phyloP scores from a whole-genome alignment of 2,797 vertebrate genomes.

The Pangasius larnaudii region DNA sequence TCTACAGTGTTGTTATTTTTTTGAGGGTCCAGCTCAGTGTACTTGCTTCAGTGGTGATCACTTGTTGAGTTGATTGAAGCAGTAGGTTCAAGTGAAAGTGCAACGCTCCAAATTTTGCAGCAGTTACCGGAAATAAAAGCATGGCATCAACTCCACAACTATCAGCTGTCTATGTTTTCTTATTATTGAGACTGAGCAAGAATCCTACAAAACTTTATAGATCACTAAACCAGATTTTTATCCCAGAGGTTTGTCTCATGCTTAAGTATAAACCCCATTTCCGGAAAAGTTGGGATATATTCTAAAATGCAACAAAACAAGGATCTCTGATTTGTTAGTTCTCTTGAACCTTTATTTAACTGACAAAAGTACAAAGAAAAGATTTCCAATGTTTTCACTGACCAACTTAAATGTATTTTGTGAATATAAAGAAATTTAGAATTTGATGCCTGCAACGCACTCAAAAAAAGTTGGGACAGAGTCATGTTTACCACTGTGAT shows the following conservation, averaged over 20 bases:
- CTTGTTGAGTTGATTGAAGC: slow-evolving; percentile 32
- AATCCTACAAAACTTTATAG: neutral
- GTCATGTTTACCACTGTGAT: no score
- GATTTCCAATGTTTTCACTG: no score
- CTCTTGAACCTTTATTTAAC: no score
- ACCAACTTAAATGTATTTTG: no score
- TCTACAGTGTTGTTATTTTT: slow-evolving; percentile 31
- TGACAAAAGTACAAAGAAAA: no score
- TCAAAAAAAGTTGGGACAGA: no score
- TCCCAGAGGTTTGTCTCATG: neutral
- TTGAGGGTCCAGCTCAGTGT: slow-evolving; percentile 38
- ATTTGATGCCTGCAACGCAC: no score
- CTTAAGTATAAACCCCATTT: neutral
- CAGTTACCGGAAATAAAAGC: slow-evolving; percentile 74
- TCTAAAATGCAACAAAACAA: no score
- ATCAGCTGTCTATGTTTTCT: neutral
- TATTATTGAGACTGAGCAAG: neutral
- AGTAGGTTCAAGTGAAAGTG: slow-evolving; percentile 36
- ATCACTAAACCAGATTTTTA: neutral
- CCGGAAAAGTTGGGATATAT: no score
- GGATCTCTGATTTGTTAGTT: no score
- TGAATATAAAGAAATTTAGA: no score
- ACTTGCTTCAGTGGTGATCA: slow-evolving; percentile 32
- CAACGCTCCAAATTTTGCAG: slow-evolving; percentile 58
- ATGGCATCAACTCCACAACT: slow-evolving; percentile 67